Conservation (phyloP, 2,113 vertebrate species). For the Eidolon helvum region DNA sequence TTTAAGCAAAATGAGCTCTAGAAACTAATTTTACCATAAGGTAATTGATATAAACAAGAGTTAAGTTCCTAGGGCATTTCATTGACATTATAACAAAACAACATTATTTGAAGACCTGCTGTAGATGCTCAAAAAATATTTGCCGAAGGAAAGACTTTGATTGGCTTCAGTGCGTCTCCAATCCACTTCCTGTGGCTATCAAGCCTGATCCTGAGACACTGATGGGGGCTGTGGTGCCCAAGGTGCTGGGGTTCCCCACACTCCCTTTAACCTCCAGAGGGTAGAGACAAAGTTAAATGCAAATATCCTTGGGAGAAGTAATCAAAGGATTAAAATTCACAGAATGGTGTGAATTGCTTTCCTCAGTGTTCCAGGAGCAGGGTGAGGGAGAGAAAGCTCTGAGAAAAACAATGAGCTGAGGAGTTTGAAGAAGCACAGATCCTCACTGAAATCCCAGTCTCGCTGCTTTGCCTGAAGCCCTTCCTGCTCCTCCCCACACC, state of each 20-base stretch:
- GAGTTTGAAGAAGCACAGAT: background rate
- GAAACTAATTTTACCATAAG: background rate
- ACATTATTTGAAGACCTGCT: background rate
- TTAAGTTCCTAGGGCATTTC: background rate
- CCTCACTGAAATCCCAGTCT: rapidly evolving
- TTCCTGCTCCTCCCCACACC: background rate
- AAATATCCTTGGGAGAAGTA: background rate
- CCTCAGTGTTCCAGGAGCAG: background rate
- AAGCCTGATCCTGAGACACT: background rate
- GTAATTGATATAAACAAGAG: background rate
- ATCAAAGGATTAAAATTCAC: background rate
- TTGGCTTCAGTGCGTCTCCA: background rate
- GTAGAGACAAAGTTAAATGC: conserved; percentile 3
- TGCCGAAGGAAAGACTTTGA: background rate
- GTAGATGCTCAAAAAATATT: background rate
- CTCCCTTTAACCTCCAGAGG: background rate
- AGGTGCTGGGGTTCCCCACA: background rate
- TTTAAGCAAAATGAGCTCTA: background rate
- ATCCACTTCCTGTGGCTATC: background rate
- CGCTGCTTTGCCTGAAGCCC: background rate
- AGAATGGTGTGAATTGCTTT: conserved; percentile 22
- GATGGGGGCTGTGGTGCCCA: background rate
- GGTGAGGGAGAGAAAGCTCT: background rate
- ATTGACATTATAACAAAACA: background rate
- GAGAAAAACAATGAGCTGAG: background rate